Percentiles rank a stretch among this genome's conserved stretches.
Evolutionary conservation across 2,888 invertebrate species (phyloP).

Genomic region (Netelia virgata): DNA sequence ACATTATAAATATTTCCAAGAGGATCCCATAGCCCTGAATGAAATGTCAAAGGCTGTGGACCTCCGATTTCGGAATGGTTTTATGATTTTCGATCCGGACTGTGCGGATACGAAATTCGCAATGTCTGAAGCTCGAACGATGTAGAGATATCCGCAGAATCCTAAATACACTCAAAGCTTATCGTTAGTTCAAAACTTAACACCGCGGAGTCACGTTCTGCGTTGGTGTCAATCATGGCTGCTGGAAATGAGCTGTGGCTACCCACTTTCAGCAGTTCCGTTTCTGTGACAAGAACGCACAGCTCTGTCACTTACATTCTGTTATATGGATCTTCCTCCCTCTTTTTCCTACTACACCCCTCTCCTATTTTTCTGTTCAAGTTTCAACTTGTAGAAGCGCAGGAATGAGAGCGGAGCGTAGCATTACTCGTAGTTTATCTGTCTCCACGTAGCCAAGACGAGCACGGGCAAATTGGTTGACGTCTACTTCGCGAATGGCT

Average conservation of each 20-base stretch:
- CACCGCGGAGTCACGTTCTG: neutral
- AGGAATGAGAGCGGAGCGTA: neutral
- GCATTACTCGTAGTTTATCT: constrained; percentile 31
- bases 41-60: too few species aligned
- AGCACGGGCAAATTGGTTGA: constrained; percentile 72
- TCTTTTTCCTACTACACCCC: neutral
- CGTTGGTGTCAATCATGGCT: neutral
- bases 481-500: constrained; percentile 70
- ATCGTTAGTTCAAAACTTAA: too few species aligned
- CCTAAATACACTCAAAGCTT: too few species aligned
- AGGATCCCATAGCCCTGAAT: too few species aligned
- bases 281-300: neutral
- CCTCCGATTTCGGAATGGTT: too few species aligned
- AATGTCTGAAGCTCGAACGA: too few species aligned
- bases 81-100: too few species aligned
- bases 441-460: constrained; percentile 40
- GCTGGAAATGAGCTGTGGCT: neutral
- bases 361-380: neutral
- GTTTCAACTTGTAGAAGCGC: constrained; percentile 6
- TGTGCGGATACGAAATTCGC: too few species aligned
- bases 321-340: neutral
- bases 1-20: too few species aligned
- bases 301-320: constrained; percentile 2
- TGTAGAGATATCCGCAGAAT: too few species aligned
- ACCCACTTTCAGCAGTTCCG: neutral